Evolutionary conservation across 1,140 invertebrate species (phyloP).

Genomic region (Drosophila sproati): DNA sequence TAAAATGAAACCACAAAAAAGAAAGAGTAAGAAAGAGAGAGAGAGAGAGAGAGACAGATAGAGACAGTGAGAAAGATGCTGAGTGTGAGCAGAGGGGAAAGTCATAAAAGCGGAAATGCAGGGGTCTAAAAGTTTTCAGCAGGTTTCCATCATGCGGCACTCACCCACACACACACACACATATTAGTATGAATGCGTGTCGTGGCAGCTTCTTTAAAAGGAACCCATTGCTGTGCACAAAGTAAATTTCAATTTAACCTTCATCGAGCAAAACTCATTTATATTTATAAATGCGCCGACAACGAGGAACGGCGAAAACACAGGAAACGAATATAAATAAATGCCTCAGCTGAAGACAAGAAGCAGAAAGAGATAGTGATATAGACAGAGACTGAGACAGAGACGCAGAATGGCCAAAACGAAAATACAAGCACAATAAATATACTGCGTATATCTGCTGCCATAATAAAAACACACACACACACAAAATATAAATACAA

Average conservation of each 20-base stretch:
- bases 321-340: conserved; percentile 55
- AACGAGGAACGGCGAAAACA: conserved; percentile 50
- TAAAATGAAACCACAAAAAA: conserved; percentile 66
- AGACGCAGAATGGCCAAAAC: conserved; percentile 47
- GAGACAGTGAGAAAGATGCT: neutral
- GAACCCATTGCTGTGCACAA: conserved; percentile 47
- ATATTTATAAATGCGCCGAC: conserved; percentile 82
- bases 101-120: conserved; percentile 48
- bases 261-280: conserved; percentile 82
- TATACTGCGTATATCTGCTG: conserved; percentile 70
- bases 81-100: conserved; percentile 9
- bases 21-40: neutral
- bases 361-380: conserved; percentile 3
- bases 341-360: conserved; percentile 29
- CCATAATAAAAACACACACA: conserved; percentile 75
- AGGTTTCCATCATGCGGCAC: conserved; percentile 62
- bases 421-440: conserved; percentile 64
- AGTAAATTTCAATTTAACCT: conserved; percentile 84
- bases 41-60: neutral
- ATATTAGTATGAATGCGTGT: conserved; percentile 1
- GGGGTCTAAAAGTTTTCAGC: conserved; percentile 67
- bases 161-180: conserved; percentile 14
- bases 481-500: conserved; percentile 59
- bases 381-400: conserved; percentile 4
- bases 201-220: conserved; percentile 20